phyloP scores from a whole-genome alignment of 2,888 invertebrate genomes.

The Frankliniella intonsa region DNA sequence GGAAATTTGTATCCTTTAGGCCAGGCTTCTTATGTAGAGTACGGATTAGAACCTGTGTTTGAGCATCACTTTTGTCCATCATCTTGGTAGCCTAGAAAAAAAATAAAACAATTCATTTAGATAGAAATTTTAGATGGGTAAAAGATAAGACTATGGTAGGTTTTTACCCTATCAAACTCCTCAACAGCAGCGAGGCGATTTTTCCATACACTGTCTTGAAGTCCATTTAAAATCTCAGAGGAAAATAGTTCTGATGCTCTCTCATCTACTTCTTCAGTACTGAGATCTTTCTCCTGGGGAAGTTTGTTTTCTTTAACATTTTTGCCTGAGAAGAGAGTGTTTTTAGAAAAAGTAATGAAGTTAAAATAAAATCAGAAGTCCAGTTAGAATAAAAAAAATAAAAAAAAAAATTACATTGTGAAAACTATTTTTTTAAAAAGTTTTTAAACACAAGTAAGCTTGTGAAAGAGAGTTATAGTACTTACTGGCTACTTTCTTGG shows the following conservation, averaged over 20 bases:
- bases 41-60: constrained; percentile 70
- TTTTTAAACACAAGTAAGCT: neutral
- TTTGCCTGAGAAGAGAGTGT: constrained; percentile 39
- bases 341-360: neutral
- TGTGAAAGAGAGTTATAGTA: neutral
- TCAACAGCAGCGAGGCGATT: constrained; percentile 71
- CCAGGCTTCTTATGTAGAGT: constrained; percentile 79
- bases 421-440: neutral
- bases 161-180: constrained; percentile 54
- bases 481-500: constrained; percentile 44
- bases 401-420: too few species aligned
- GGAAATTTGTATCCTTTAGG: constrained; percentile 81
- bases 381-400: neutral
- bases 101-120: neutral
- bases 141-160: neutral
- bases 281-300: constrained; percentile 61
- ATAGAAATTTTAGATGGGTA: neutral
- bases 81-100: constrained; percentile 52
- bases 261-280: constrained; percentile 72
- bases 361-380: neutral
- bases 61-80: constrained; percentile 59
- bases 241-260: constrained; percentile 63
- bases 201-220: constrained; percentile 83
- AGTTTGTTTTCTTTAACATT: constrained; percentile 39
- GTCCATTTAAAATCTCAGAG: constrained; percentile 59